Percentiles rank a stretch among this genome's conserved stretches.
Conservation (phyloP, 2,888 invertebrate species). For the Oxystoma pomonae region DNA sequence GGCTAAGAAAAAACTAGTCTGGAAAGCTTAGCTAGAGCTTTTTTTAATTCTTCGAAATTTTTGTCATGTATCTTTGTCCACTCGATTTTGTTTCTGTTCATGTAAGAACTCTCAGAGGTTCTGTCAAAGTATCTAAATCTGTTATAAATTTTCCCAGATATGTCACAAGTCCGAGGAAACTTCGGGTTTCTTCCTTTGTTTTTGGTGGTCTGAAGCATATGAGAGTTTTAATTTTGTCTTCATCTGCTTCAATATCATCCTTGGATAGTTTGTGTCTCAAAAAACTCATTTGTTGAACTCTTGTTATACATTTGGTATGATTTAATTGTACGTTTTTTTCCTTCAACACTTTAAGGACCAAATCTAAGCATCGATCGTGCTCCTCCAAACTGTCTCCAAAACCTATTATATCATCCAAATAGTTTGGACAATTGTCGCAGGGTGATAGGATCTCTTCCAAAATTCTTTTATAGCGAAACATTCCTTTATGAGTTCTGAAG, state of each 20-base stretch:
- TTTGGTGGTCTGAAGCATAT: not conserved
- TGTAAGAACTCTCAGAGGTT: not conserved
- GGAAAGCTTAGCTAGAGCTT: no score
- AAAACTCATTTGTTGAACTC: not conserved
- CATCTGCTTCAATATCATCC: not conserved
- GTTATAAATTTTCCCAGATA: not conserved
- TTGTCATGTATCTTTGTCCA: no score
- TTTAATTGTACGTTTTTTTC: not conserved
- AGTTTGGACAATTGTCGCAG: no score
- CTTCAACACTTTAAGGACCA: not conserved
- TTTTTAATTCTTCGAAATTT: no score
- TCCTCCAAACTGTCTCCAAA: not conserved
- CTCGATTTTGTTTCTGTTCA: no score
- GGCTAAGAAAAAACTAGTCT: constrained; percentile 29
- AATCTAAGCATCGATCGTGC: not conserved
- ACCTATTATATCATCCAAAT: not conserved
- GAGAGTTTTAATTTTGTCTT: not conserved
- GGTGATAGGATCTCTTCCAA: no score
- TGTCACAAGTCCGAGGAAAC: not conserved
- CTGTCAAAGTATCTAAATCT: not conserved
- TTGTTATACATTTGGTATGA: not conserved
- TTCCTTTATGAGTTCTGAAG: no score
- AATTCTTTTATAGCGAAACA: no score
- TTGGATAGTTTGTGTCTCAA: not conserved
- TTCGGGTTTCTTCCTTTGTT: not conserved